Base-by-base conservation (phyloP, 2,797 vertebrate species). In the Onychomys torridus region DNA sequence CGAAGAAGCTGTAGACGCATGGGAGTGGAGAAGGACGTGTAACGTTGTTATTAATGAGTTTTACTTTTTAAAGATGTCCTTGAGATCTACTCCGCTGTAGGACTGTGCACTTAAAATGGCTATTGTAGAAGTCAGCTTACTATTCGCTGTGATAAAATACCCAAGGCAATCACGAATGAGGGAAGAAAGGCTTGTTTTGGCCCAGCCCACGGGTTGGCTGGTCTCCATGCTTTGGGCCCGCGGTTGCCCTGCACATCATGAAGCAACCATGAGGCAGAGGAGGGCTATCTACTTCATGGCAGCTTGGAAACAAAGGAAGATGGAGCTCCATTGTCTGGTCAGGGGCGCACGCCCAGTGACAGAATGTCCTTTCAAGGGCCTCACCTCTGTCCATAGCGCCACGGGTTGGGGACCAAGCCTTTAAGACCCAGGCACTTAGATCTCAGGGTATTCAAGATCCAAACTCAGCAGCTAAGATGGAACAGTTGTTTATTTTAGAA, bases 401-500 rank as follows among this genome's bases (percentile, higher is more conserved):
- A 32, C 0, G 3, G 34, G 34, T 9, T 32, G 29, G 13, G 34
- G 27, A 71, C 12, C 43, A 9, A 25, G 19, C 40, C 55, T 63
- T 81, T 32, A 87, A 37, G 32, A 29, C 63, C 21, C 0, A 10
- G 34, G 8, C 17, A 27, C 57, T 63, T 16, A 25, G 59, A 29
- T 17, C 11, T 75, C 6, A 14, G 65, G 32, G 46, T 37, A 77
- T 37, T 46, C 23, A 37, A 59, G 71, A 90, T 32, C 37, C 37
- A 87, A 87, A 65, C 19, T n/a, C 34, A 69, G 77, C 32, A 34
- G 46, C 65, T 63, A 71, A 71, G 89, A 65, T 86, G 67, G 55
- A 27, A 96, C 93, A 79, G 79, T 25, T 90, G 84, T 88, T 96
- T 94, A 95, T 90, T 96, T 97, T 96, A 95, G 85, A 90, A 96